A percentile compares a stretch with the other conserved stretches of the same genome.
Evolutionary conservation across 1,140 invertebrate genomes (phyloP).

Genomic region (Drosophila nigrodunni): DNA sequence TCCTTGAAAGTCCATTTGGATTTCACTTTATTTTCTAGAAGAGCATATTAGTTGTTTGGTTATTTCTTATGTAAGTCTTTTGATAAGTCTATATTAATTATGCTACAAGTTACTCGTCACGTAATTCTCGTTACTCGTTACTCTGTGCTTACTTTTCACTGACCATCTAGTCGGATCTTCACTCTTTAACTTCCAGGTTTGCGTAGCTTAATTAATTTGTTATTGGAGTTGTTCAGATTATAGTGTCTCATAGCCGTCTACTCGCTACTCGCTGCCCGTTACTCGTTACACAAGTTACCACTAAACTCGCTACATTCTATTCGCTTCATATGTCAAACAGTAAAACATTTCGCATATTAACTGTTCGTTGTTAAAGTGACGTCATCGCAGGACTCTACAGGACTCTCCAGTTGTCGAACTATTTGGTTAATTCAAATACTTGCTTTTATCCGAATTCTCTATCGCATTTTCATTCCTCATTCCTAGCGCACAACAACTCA

Average conservation of each 20-base stretch:
- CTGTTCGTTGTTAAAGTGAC: not conserved
- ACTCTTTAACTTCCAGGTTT: too few species aligned
- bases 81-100: not conserved
- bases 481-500: constrained; percentile 13
- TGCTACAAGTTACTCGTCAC: not conserved
- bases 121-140: not conserved
- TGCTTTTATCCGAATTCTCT: not conserved
- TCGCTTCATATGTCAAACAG: too few species aligned
- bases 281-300: too few species aligned
- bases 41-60: not conserved
- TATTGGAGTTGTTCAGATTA: too few species aligned
- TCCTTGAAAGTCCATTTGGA: not conserved
- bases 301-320: too few species aligned
- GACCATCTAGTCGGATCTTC: too few species aligned
- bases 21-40: not conserved
- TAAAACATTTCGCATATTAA: too few species aligned
- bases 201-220: too few species aligned
- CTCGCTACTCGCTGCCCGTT: too few species aligned
- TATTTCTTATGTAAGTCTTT: too few species aligned
- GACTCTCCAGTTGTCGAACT: not conserved
- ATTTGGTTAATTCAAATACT: constrained; percentile 10
- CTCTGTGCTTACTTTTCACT: too few species aligned
- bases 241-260: too few species aligned
- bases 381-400: not conserved
- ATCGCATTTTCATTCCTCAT: not conserved